A percentile compares a stretch with the other conserved stretches of the same genome.
Conservation (phyloP, 2,888 invertebrate species). For the Gastracanthus pulcherrimus region DNA sequence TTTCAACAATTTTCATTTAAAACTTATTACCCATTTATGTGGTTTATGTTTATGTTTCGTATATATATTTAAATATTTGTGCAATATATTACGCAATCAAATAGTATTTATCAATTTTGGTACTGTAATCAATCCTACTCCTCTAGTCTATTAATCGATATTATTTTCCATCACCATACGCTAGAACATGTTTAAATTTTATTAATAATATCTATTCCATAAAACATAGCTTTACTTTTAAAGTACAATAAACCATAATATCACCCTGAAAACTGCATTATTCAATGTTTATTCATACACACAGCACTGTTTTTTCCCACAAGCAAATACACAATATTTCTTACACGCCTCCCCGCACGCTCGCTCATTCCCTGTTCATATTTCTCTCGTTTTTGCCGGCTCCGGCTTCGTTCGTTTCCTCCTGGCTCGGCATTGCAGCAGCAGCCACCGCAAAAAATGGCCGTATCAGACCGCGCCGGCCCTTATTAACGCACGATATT, state of each 20-base stretch:
- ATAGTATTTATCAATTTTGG: no score
- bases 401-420: neutral
- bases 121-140: no score
- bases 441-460: constrained; percentile 67
- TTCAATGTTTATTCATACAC: constrained; percentile 18
- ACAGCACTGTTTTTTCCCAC: constrained; percentile 4
- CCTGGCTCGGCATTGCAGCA: neutral
- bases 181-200: no score
- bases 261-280: neutral
- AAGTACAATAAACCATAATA: neutral
- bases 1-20: no score
- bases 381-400: constrained; percentile 45
- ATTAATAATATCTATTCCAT: no score
- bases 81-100: no score
- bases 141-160: no score
- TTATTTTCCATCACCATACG: no score
- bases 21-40: no score
- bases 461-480: constrained; percentile 67
- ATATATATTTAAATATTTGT: no score
- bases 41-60: no score
- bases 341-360: neutral
- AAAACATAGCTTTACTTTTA: no score
- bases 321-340: constrained; percentile 16
- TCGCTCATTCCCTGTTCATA: constrained; percentile 16
- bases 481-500: constrained; percentile 75